Evolutionary conservation across 2,888 invertebrate species (phyloP).

Genomic region (Elmis aenea): DNA sequence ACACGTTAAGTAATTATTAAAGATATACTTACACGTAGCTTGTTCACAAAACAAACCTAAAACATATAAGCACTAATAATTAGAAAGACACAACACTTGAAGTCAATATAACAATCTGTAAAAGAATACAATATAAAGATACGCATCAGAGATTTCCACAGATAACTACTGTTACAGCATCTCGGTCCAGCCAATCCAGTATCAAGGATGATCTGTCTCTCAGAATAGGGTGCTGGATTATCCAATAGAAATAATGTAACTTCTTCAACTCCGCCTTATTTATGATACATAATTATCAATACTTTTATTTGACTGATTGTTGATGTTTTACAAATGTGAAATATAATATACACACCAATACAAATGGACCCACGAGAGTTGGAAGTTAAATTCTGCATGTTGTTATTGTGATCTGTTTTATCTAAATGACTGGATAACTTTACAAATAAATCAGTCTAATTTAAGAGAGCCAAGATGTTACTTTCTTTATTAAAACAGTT

Average conservation of each 20-base stretch:
- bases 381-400: no score
- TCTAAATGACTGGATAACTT: conserved; percentile 12
- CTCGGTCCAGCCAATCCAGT: conserved; percentile 17
- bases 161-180: conserved; percentile 24
- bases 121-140: conserved; percentile 28
- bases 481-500: neutral
- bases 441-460: conserved; percentile 16
- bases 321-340: no score
- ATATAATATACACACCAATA: no score
- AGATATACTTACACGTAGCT: no score
- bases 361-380: no score
- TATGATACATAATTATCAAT: conserved; percentile 18
- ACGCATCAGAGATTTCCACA: conserved; percentile 25
- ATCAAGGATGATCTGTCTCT: conserved; percentile 10
- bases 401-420: conserved; percentile 7
- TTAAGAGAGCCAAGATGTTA: conserved; percentile 11
- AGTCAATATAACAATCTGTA: conserved; percentile 27
- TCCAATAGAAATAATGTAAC: conserved; percentile 15
- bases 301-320: no score
- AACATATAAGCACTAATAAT: no score
- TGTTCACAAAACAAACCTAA: no score
- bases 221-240: conserved; percentile 14
- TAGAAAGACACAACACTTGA: conserved; percentile 23
- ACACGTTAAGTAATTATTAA: no score
- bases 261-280: conserved; percentile 12